A percentile compares a stretch with the other conserved stretches of the same genome.
These are phyloP conservation scores for Thymallus thymallus DNA, from an alignment of 2,113 vertebrate genomes.

Conservation along the genomic window DNA sequence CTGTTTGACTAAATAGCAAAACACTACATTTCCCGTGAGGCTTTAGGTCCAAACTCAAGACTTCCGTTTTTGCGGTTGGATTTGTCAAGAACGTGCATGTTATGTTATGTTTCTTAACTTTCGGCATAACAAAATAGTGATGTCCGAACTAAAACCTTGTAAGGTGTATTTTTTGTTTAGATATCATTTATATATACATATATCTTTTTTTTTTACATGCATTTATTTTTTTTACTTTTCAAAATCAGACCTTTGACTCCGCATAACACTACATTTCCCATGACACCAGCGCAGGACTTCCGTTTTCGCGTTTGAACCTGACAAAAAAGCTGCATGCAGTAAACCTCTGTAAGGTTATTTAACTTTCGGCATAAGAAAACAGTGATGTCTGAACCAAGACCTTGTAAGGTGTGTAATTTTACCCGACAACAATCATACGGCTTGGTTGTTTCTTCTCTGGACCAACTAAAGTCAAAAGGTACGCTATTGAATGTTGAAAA, in stretches of 20 bases:
- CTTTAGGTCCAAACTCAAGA: too few species aligned
- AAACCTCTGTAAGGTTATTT: not conserved
- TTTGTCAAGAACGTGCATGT: not conserved
- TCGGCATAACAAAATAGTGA: conserved; percentile 18
- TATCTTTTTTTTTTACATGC: not conserved
- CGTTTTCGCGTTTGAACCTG: conserved; percentile 27
- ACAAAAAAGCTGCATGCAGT: not conserved
- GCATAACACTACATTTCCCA: conserved; percentile 46
- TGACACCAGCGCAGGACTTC: conserved; percentile 18
- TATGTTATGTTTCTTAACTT: not conserved
- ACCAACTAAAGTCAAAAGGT: conserved; percentile 72
- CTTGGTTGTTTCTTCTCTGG: conserved; percentile 60
- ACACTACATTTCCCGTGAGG: too few species aligned
- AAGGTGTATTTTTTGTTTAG: conserved; percentile 51
- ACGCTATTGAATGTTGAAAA: not conserved
- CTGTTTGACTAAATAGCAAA: too few species aligned
- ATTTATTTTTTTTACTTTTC: not conserved
- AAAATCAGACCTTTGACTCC: not conserved
- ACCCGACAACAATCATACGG: conserved; percentile 65
- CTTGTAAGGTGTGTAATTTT: conserved; percentile 71
- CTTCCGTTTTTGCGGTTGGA: too few species aligned
- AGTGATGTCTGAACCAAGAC: conserved; percentile 64
- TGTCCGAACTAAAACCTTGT: conserved; percentile 68
- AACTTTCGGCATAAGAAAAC: not conserved
- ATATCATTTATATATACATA: too few species aligned